phyloP scores from a whole-genome alignment of 2,113 vertebrate genomes.

The Phyllostomus hastatus region DNA sequence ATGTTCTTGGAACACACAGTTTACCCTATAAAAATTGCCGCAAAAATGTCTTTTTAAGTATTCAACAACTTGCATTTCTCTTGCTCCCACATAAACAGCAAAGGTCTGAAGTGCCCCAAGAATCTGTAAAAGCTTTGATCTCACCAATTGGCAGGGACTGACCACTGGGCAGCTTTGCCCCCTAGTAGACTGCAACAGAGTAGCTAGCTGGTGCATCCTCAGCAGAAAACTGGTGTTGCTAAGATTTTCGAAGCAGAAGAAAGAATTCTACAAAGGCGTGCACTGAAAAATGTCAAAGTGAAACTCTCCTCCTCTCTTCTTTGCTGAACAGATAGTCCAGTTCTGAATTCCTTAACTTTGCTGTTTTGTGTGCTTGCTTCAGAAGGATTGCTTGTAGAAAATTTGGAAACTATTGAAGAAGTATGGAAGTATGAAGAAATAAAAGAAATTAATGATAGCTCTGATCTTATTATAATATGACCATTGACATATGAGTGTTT shows the following conservation, averaged over 20 bases:
- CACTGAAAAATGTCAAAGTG: neutral
- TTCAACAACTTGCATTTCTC: neutral
- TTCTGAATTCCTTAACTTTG: neutral
- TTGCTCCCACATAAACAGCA: neutral
- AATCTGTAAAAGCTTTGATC: neutral
- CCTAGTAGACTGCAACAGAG: neutral
- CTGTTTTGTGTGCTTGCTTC: neutral
- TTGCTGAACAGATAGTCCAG: neutral
- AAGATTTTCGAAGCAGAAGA: neutral
- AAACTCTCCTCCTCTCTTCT: neutral
- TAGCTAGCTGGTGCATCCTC: conserved; percentile 3
- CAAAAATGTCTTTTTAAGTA: neutral
- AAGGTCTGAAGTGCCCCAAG: neutral
- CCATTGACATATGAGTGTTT: neutral
- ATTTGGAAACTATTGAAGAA: neutral
- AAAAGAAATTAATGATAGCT: neutral
- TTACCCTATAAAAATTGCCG: neutral
- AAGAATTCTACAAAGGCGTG: neutral
- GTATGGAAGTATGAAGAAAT: neutral
- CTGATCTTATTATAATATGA: neutral
- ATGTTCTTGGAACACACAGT: neutral
- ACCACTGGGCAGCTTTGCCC: conserved; percentile 15
- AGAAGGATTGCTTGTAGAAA: neutral
- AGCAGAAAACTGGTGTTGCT: conserved; percentile 19
- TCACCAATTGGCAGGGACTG: neutral